These are phyloP conservation scores for Dastarcus helophoroides DNA, from an alignment of 2,888 invertebrate species.

Conservation along the genomic window DNA sequence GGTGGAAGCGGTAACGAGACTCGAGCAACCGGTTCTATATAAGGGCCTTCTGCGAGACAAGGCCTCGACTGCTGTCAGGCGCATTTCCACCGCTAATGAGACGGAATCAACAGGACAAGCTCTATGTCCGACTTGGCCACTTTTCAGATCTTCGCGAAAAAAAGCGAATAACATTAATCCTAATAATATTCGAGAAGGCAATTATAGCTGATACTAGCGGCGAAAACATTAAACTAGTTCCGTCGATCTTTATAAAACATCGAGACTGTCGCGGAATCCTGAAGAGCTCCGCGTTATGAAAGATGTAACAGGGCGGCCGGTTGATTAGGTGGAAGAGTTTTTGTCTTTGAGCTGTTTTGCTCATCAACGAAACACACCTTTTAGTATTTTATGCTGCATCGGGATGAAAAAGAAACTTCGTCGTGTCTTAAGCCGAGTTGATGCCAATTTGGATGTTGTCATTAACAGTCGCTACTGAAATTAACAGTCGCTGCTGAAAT, in stretches of 20 bases:
- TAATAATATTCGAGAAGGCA: constrained; percentile 29
- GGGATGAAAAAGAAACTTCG: no score
- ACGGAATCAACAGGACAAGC: constrained; percentile 40
- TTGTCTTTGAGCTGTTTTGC: no score
- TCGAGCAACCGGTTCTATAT: constrained; percentile 36
- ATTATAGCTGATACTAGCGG: constrained; percentile 25
- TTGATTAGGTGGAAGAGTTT: constrained; percentile 1
- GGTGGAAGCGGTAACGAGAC: constrained; percentile 26
- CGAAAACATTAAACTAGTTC: constrained; percentile 27
- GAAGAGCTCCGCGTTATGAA: constrained; percentile 33
- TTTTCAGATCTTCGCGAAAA: constrained; percentile 12
- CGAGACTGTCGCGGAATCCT: constrained; percentile 28
- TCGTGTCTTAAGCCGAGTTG: no score
- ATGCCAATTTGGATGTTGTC: no score
- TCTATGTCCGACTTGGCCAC: constrained; percentile 16
- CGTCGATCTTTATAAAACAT: constrained; percentile 26
- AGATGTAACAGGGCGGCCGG: constrained; percentile 31
- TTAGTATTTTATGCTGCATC: no score
- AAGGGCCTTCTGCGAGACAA: constrained; percentile 32
- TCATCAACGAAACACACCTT: no score
- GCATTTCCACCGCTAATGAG: constrained; percentile 40
- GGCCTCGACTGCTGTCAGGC: constrained; percentile 35
- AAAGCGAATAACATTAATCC: constrained; percentile 17
- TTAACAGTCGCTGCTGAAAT: no score
- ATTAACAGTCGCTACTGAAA: no score